A percentile compares a stretch with the other conserved stretches of the same genome.
Conservation (phyloP, 2,797 vertebrate genomes). For the Distichodus sexfasciatus region DNA sequence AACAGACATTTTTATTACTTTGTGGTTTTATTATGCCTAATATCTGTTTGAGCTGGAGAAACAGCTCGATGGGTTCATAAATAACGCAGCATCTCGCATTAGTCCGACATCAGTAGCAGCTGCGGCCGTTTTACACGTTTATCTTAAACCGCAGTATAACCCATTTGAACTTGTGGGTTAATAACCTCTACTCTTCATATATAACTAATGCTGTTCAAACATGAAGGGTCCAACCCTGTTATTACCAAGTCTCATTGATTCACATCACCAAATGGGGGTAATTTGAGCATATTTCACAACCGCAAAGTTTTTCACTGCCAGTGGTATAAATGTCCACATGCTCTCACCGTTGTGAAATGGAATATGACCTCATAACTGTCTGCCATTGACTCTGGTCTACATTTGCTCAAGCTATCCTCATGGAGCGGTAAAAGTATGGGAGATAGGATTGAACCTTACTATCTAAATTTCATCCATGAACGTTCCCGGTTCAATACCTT, state of each 20-base stretch:
- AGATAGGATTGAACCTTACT: neutral
- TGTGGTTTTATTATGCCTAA: neutral
- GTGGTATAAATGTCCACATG: neutral
- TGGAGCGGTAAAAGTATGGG: neutral
- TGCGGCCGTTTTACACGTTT: no score
- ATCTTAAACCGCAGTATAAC: no score
- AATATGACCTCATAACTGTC: neutral
- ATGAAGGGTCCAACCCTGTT: neutral
- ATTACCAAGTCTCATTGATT: neutral
- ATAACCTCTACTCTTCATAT: neutral
- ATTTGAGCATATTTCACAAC: neutral
- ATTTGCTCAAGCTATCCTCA: neutral
- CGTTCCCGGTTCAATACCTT: conserved; percentile 2
- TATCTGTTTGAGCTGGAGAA: conserved; percentile 6
- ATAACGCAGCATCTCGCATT: neutral
- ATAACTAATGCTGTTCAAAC: neutral
- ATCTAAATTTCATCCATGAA: neutral
- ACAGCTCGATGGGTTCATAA: conserved; percentile 7
- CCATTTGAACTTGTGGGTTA: neutral
- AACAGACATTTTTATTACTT: conserved; percentile 21
- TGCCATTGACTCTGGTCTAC: neutral
- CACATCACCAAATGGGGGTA: neutral
- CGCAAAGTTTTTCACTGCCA: neutral
- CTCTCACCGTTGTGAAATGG: neutral
- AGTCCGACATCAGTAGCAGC: neutral